Evolutionary conservation across 2,113 vertebrate genomes (phyloP), one percentile per base, ranked within the genome.

Genomic region (Bagarius yarrelli): DNA sequence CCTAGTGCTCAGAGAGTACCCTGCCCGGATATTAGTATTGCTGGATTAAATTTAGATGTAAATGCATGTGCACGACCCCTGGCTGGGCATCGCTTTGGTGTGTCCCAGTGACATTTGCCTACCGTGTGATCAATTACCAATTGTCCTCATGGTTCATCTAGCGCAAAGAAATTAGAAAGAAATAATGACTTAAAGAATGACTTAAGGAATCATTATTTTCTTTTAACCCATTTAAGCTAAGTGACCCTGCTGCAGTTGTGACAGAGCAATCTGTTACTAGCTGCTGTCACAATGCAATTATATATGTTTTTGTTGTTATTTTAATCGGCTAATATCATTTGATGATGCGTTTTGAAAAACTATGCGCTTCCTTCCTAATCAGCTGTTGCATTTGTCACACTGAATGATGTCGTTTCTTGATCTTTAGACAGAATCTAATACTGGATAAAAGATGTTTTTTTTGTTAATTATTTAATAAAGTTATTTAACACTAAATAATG

Each of bases 21-120:
- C 81, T 61, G 30, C 64, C 61, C 57, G 77, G 61, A 50, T 64
- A 83, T 88, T 85, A 86, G 82, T 78, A 79, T 83, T 80, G n/a
- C 47, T 82, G 83, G 83, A 83, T 86, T 87, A 81, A 69, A 85
- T 86, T 84, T 78, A 84, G 75, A 83, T 85, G 79, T 76, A 86
- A 83, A 86, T 84, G 52, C 50, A 27, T 21, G 53, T 79, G 52
- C 70, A 27, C 52, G 76, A 78, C 71, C 78, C 78, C 74, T 61
- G 40, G 64, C 72, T 81, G 70, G 21, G 70, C 77, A n/a, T 56
- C 16, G 34, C 67, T 74, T 60, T 78, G 50, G 70, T 75, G 60
- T 12, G 60, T 66, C 64, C 34, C 34, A 13, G 55, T 36, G 56
- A 71, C 66, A 50, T 64, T 80, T 56, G 66, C 76, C 78, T 59